Conservation (phyloP, 30 jellyfish, hydroid and myxozoan species). For the Pseudorhiza aurosa region DNA sequence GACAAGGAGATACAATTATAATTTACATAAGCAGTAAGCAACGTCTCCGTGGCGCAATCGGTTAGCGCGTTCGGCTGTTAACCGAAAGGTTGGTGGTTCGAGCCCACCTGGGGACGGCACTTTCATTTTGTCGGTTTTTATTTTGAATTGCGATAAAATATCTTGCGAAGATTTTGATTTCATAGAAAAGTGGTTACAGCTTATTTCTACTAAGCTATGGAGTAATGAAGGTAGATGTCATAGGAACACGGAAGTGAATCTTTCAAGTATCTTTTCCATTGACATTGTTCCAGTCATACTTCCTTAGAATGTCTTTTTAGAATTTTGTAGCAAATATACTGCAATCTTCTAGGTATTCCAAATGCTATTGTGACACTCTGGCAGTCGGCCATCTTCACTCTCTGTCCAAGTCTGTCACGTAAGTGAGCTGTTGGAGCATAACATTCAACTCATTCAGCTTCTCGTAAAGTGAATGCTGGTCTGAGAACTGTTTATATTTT, state of each 20-base stretch:
- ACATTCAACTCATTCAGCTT: background rate
- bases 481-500: too few species aligned
- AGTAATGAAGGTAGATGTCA: background rate
- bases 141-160: too few species aligned
- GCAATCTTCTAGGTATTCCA: slow-evolving; percentile 91
- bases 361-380: slow-evolving; percentile 85
- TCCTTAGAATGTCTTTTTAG: too few species aligned
- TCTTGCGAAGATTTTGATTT: too few species aligned
- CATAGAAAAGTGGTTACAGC: background rate
- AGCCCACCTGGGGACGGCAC: slow-evolving; percentile 54
- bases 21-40: background rate
- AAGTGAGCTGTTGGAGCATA: background rate
- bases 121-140: background rate
- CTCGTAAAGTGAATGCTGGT: too few species aligned
- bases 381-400: slow-evolving; percentile 94
- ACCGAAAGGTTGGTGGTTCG: slow-evolving; percentile 67
- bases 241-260: background rate
- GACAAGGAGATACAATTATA: background rate
- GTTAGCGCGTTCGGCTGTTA: slow-evolving; percentile 72
- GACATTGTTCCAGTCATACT: too few species aligned
- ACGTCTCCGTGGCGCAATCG: slow-evolving; percentile 71
- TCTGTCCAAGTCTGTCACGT: slow-evolving; percentile 65
- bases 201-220: background rate
- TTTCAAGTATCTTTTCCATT: background rate
- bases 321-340: too few species aligned